Conservation (phyloP, 2,888 invertebrate species). For the Eretmocerus hayati region DNA sequence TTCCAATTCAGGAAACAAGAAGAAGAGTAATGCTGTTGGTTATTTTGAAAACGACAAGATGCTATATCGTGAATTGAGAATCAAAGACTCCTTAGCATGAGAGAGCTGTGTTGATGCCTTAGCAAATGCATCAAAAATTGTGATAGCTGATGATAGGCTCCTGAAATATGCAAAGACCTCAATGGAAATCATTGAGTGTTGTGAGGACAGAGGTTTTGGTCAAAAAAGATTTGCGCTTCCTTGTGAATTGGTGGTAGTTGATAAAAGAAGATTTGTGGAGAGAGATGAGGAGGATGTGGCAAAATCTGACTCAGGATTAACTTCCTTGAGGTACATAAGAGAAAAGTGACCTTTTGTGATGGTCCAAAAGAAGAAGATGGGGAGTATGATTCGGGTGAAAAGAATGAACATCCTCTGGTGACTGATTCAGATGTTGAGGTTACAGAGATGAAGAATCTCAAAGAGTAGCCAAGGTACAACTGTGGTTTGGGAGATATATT, state of each 20-base stretch:
- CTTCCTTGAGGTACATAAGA: conserved; percentile 10
- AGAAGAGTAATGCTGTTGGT: conserved; percentile 81
- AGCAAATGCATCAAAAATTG: conserved; percentile 68
- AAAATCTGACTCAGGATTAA: conserved; percentile 36
- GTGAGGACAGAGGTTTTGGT: conserved; percentile 96
- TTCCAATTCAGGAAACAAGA: conserved; percentile 69
- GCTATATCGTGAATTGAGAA: conserved; percentile 67
- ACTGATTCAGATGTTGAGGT: conserved; percentile 79
- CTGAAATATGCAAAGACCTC: conserved; percentile 75
- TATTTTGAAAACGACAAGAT: conserved; percentile 89
- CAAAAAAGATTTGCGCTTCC: conserved; percentile 76
- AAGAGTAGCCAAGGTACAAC: conserved; percentile 68
- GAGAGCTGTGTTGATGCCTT: conserved; percentile 75
- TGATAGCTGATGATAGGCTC: conserved; percentile 70
- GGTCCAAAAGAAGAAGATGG: conserved; percentile 12
- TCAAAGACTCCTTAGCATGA: conserved; percentile 71
- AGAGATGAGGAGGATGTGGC: conserved; percentile 28
- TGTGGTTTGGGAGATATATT: conserved; percentile 82
- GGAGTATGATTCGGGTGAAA: conserved; percentile 14
- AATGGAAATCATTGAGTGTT: conserved; percentile 81
- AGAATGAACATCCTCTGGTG: conserved; percentile 55
- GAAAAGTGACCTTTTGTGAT: too few relatives aligned
- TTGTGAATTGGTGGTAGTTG: conserved; percentile 81
- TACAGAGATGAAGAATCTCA: conserved; percentile 66
- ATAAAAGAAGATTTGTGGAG: conserved; percentile 54